Base-by-base conservation (phyloP, 2,888 invertebrate species). In the Hybos culiciformis region DNA sequence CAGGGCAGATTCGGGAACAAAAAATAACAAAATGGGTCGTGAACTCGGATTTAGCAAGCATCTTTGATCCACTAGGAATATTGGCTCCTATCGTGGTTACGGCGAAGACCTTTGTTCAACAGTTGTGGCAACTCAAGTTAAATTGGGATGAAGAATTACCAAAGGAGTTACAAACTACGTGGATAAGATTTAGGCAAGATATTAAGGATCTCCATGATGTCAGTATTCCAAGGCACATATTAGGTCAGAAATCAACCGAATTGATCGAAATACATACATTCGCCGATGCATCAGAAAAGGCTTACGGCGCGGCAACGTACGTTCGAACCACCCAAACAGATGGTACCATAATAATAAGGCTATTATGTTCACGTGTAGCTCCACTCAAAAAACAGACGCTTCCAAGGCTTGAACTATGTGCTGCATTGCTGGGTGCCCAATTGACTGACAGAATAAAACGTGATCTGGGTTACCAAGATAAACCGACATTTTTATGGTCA, bases 11-110 rank as follows among this genome's bases (percentile, higher is more conserved):
- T n/a, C n/a, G n/a, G n/a, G n/a, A n/a, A n/a, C n/a, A 29, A 7
- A 18, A 12, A 19, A 12, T 18, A 19, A 37, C 37, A 3, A 37
- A 37, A 24, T 15, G 47, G 9, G 15, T 12, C 4, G 38, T 43
- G 5, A 15, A 45, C 2, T 46, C 45, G 12, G 40, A 46, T 8
- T 5, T 40, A 15, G 23, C 23, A 1, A 42, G 40, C 33, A 42
- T 40, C 17, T 48, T 43, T 34, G 43, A 46, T 15, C 45, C 45
- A 1, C 38, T 44, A 5, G 44, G 46, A 3, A 37, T 45, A 37
- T 5, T 46, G 8, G 32, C 36, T 9, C 46, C 46, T 3, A 33
- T 46, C 2, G 34, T 40, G 1, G 23, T 47, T 8, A 1, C 37
- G 4, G 37, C 18, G 5, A 42, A 45, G 26, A 37, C 37, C 18